phyloP scores from a whole-genome alignment of 1,140 invertebrate species.

The Drosophila willistoni region DNA sequence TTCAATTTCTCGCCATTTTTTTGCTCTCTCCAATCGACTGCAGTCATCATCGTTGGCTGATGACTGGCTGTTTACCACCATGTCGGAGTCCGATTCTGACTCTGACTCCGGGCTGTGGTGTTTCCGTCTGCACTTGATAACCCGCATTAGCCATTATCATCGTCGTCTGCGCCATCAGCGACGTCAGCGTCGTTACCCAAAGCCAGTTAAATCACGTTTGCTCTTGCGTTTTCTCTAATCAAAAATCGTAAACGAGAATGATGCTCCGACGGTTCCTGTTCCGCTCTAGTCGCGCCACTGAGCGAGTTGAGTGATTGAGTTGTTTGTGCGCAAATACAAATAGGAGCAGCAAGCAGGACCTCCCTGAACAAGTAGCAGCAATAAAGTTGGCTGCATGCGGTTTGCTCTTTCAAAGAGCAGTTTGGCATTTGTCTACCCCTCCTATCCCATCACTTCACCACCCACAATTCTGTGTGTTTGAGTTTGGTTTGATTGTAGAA shows the following conservation, averaged over 20 bases:
- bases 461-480: slow-evolving; percentile 19
- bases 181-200: slow-evolving; percentile 20
- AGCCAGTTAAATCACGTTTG: slow-evolving; percentile 57
- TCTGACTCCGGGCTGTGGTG: slow-evolving; percentile 27
- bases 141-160: slow-evolving; percentile 57
- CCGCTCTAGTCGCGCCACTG: slow-evolving; percentile 37
- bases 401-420: slow-evolving; percentile 40
- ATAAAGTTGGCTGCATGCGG: slow-evolving; percentile 52
- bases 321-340: slow-evolving; percentile 67
- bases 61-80: background rate
- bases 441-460: background rate
- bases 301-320: slow-evolving; percentile 63
- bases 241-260: slow-evolving; percentile 57
- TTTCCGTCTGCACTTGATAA: slow-evolving; percentile 63
- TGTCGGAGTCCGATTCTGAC: background rate
- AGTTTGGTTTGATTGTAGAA: slow-evolving; percentile 45
- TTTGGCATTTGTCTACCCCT: slow-evolving; percentile 41
- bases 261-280: slow-evolving; percentile 32
- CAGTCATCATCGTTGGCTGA: slow-evolving; percentile 38
- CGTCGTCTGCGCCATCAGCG: slow-evolving; percentile 18
- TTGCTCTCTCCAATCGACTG: slow-evolving; percentile 26
- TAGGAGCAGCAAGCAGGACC: slow-evolving; percentile 2
- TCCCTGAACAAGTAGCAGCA: slow-evolving; percentile 1
- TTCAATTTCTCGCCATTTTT: slow-evolving; percentile 28
- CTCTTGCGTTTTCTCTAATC: slow-evolving; percentile 64